These are phyloP conservation scores for Melinopterus prodromus DNA, from an alignment of 2,888 invertebrate species.

Conservation along the genomic window DNA sequence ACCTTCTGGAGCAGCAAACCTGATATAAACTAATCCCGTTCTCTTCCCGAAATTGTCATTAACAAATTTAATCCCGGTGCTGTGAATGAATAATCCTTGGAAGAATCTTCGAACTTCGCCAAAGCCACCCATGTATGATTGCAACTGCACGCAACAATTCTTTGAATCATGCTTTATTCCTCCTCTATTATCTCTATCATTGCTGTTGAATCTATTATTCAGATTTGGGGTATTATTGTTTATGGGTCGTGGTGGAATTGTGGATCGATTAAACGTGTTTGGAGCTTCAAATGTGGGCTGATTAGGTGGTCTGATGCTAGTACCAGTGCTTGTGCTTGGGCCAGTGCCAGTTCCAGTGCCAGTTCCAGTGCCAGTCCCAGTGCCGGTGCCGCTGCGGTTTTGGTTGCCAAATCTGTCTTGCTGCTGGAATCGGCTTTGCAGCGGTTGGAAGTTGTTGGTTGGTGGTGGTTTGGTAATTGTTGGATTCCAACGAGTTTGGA, in stretches of 20 bases:
- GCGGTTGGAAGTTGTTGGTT: conserved; percentile 27
- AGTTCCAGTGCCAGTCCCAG: conserved; percentile 32
- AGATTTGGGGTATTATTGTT: conserved; percentile 17
- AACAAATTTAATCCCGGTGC: conserved; percentile 86
- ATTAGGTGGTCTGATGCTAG: neutral
- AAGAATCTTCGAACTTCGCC: conserved; percentile 86
- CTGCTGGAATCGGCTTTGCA: conserved; percentile 19
- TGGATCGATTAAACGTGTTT: conserved; percentile 12
- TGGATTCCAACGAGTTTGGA: conserved; percentile 32
- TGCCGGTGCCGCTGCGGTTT: conserved; percentile 25
- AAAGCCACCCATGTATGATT: conserved; percentile 75
- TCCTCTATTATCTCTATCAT: conserved; percentile 33
- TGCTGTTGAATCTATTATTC: conserved; percentile 11
- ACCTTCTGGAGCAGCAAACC: conserved; percentile 75
- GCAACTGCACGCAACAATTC: conserved; percentile 75
- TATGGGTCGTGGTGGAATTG: conserved; percentile 9
- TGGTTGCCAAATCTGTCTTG: conserved; percentile 32
- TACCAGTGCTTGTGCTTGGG: too few species aligned
- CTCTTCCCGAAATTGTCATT: conserved; percentile 82
- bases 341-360: neutral
- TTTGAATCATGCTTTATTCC: conserved; percentile 20
- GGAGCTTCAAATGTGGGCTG: neutral
- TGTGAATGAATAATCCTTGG: conserved; percentile 75
- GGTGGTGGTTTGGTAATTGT: conserved; percentile 23
- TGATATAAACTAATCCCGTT: conserved; percentile 81